Base-by-base conservation (phyloP, 2,113 vertebrate genomes). In the Crypturellus undulatus region DNA sequence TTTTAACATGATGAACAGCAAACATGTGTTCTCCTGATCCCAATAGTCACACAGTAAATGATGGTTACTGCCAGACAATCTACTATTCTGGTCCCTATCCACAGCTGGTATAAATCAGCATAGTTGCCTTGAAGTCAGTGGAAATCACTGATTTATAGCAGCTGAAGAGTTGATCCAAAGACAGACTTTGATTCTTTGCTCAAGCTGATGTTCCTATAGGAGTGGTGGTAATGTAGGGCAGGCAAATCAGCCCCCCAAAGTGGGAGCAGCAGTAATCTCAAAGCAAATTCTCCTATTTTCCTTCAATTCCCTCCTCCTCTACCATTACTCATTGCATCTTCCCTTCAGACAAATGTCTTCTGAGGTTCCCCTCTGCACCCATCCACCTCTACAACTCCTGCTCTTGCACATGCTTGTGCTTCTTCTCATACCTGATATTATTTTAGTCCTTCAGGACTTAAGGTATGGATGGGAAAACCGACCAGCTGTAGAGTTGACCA, bases 71-170 rank as follows among this genome's bases (percentile, higher is more conserved):
- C 54, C 77, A 71, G 80, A 22, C 21, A 24, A 79, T 65, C 60
- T 82, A 65, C 28, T 54, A 47, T 82, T 87, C 92, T 38, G 82
- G 83, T 92, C 85, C 34, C 2, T 60, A 43, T 20, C 71, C 94
- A 49, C 88, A 72, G 86, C 93, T 73, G 91, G 64, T 40, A 94
- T 34, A 52, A 60, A 92, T 86, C 96, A 63, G 8, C 45, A 5
- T 40, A 89, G 76, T 67, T 28, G 51, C 86, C 83, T 89, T 54
- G 77, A 89, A 90, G 40, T 83, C 42, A 56, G 59, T 80, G 64
- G 49, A 86, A 65, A 52, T 28, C 51, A 5, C 56, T 79, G 94
- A 93, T 93, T 80, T 26, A 78, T 87, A 95, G 79, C 94, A 78
- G 83, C 64, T 62, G 60, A 65, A 59, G 26, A 26, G 5, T 2